Percentiles rank a stretch among this genome's conserved stretches.
phyloP scores from a whole-genome alignment of 1,140 invertebrate genomes.

The Brachionus koreanus region DNA sequence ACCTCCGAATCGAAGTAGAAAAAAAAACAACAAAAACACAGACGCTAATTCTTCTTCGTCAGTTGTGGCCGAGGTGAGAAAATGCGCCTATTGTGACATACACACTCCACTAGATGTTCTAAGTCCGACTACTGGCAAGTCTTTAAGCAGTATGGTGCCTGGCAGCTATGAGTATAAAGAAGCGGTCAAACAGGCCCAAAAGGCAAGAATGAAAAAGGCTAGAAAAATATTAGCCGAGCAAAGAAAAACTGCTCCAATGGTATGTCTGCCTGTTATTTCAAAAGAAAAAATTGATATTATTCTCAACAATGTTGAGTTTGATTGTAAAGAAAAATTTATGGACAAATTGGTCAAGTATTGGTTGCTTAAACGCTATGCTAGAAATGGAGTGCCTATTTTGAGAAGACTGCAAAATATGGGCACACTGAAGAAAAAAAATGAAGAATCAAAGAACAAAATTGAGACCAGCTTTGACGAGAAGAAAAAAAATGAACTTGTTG shows the following conservation, averaged over 20 bases:
- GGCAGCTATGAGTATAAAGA: constrained; percentile 54
- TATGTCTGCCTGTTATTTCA: constrained; percentile 87
- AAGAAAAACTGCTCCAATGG: constrained; percentile 78
- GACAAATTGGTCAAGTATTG: constrained; percentile 70
- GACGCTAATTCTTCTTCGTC: constrained; percentile 11
- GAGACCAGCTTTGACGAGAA: neutral
- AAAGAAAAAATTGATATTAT: constrained; percentile 65
- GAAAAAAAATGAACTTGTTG: constrained; percentile 61
- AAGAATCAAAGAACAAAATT: neutral
- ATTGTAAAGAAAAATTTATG: constrained; percentile 37
- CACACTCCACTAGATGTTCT: constrained; percentile 69
- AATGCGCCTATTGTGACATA: constrained; percentile 89
- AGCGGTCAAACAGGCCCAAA: constrained; percentile 61
- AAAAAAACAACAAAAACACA: constrained; percentile 58
- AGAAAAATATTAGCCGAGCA: constrained; percentile 76
- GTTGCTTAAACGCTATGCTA: constrained; percentile 87
- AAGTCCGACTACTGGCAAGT: neutral
- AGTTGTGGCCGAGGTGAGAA: constrained; percentile 68
- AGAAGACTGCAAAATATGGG: constrained; percentile 62
- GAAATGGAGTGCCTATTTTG: constrained; percentile 90
- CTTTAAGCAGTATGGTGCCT: neutral
- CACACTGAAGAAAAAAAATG: neutral
- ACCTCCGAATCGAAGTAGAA: constrained; percentile 35
- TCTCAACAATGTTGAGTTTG: constrained; percentile 1
- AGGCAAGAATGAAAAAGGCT: constrained; percentile 71